phyloP scores from a whole-genome alignment of 2,113 vertebrate genomes.

The Pheucticus melanocephalus region DNA sequence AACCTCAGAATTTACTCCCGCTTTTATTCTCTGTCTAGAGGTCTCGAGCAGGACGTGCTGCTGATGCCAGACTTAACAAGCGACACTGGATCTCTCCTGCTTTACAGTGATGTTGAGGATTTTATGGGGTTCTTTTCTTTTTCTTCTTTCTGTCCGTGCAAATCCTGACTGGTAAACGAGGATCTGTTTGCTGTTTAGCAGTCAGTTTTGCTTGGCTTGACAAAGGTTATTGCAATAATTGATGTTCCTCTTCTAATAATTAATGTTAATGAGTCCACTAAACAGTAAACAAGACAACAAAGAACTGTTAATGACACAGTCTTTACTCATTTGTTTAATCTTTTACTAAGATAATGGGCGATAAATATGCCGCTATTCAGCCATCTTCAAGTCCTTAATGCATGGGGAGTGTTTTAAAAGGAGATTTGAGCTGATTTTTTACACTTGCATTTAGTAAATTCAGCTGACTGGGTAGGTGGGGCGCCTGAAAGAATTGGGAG shows the following conservation, averaged over 20 bases:
- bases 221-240: slow-evolving; percentile 50
- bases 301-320: slow-evolving; percentile 58
- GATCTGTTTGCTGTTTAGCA: slow-evolving; percentile 1
- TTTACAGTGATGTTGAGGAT: not conserved
- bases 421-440: slow-evolving; percentile 27
- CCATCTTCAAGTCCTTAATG: slow-evolving; percentile 26
- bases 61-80: not conserved
- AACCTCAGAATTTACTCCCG: not conserved
- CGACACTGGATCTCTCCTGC: not conserved
- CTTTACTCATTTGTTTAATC: slow-evolving; percentile 67
- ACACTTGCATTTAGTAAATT: slow-evolving; percentile 39
- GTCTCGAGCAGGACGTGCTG: not conserved
- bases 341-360: slow-evolving; percentile 33
- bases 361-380: not conserved
- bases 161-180: not conserved
- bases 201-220: slow-evolving; percentile 38
- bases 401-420: slow-evolving; percentile 3
- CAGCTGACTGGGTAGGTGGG: slow-evolving; percentile 35
- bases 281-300: slow-evolving; percentile 54
- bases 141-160: not conserved
- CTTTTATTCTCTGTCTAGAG: not conserved
- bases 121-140: not conserved
- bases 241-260: slow-evolving; percentile 43
- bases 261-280: slow-evolving; percentile 55
- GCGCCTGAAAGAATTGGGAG: slow-evolving; percentile 40